Evolutionary conservation across 2,797 vertebrate species (phyloP).

Genomic region (Sternotherus odoratus): DNA sequence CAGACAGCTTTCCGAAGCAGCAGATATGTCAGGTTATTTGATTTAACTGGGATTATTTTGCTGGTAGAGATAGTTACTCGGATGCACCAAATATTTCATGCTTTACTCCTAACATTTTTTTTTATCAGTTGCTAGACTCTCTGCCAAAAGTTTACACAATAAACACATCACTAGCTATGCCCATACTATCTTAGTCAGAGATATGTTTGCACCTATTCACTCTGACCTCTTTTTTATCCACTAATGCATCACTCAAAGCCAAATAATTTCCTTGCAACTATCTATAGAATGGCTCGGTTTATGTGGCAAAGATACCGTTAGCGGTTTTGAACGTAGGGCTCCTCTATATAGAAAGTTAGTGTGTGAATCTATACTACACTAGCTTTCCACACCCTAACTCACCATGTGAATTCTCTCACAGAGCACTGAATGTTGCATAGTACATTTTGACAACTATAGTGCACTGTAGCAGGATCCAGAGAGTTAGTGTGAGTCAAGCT

Average conservation of each 20-base stretch:
- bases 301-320: rapidly evolving
- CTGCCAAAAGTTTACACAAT: neutral
- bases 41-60: rapidly evolving
- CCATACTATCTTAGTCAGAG: neutral
- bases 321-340: neutral
- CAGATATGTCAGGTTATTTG: neutral
- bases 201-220: neutral
- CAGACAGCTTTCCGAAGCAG: neutral
- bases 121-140: neutral
- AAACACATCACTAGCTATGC: neutral
- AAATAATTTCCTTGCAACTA: neutral
- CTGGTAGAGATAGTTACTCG: neutral
- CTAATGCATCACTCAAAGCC: neutral
- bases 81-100: rapidly evolving
- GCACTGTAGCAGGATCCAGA: too few relatives aligned
- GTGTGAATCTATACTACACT: neutral
- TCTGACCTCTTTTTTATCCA: neutral
- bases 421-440: neutral
- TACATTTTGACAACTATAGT: neutral
- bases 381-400: neutral
- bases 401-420: neutral
- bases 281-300: neutral
- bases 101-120: neutral
- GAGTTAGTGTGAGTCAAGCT: neutral
- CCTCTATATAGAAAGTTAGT: neutral